Conservation (phyloP, 92 coral and sea anemone species). For the Diadumene lineata region DNA sequence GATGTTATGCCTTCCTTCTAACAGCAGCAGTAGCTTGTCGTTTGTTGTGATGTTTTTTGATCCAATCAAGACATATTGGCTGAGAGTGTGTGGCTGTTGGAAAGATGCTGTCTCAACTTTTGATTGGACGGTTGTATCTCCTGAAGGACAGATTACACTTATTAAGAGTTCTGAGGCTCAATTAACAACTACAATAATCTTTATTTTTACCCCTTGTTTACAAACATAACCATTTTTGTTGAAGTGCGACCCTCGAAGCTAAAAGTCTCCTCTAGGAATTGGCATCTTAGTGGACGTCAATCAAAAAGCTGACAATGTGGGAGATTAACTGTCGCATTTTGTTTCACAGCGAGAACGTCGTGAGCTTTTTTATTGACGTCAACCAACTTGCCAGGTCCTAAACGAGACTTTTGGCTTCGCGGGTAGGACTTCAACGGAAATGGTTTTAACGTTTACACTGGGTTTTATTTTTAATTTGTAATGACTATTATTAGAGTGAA, state of each 20-base stretch:
- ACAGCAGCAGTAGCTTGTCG: constrained; percentile 64
- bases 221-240: not conserved
- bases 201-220: not conserved
- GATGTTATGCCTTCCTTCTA: constrained; percentile 75
- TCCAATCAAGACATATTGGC: constrained; percentile 79
- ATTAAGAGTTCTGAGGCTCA: not conserved
- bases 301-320: too few relatives aligned
- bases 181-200: not conserved
- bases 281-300: too few relatives aligned
- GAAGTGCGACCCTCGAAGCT: too few relatives aligned
- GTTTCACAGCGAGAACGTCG: too few relatives aligned
- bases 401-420: too few relatives aligned
- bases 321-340: too few relatives aligned
- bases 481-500: not conserved
- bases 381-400: too few relatives aligned
- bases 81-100: not conserved
- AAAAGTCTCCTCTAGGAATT: too few relatives aligned
- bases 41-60: constrained; percentile 67
- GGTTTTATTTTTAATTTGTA: too few relatives aligned
- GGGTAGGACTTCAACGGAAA: too few relatives aligned
- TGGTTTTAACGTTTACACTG: too few relatives aligned
- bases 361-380: too few relatives aligned
- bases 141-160: not conserved
- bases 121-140: not conserved
- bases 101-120: not conserved